A percentile compares a stretch with the other conserved stretches of the same genome.
These are phyloP conservation scores for Clarias fuscus DNA, from an alignment of 2,797 vertebrate genomes.

Conservation along the genomic window DNA sequence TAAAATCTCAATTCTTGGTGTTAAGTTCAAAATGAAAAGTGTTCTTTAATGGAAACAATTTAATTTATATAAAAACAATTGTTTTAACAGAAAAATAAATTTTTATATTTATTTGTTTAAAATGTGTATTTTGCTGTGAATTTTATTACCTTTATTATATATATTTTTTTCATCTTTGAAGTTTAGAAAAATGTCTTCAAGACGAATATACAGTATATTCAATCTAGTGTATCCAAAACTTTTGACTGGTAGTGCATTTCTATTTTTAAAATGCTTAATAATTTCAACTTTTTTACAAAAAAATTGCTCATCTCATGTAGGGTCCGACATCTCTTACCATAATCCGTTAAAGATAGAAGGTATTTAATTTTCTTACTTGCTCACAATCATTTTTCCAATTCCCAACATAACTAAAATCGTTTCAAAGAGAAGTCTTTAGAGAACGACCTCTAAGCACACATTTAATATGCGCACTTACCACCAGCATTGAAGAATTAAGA, in stretches of 20 bases:
- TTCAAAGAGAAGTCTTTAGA: background rate
- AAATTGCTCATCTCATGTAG: background rate
- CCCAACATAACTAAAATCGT: background rate
- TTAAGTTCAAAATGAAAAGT: background rate
- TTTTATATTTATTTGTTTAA: background rate
- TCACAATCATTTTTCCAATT: background rate
- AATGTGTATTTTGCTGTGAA: background rate
- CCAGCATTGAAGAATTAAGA: slow-evolving; percentile 31
- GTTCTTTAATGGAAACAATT: background rate
- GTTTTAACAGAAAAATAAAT: background rate
- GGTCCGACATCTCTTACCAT: background rate
- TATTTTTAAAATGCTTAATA: background rate
- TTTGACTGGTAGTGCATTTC: background rate
- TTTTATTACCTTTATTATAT: background rate
- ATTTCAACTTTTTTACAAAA: too few species aligned
- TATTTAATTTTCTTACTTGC: background rate
- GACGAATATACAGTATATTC: background rate
- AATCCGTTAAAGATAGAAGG: background rate
- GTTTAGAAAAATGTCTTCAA: background rate
- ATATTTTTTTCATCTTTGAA: background rate
- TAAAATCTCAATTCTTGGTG: background rate
- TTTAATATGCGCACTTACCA: slow-evolving; percentile 32
- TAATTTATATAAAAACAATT: background rate
- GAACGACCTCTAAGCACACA: background rate
- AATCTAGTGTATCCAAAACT: too few species aligned